These are phyloP conservation scores for Cyprinella venusta DNA, from an alignment of 2,797 vertebrate species.

Conservation along the genomic window DNA sequence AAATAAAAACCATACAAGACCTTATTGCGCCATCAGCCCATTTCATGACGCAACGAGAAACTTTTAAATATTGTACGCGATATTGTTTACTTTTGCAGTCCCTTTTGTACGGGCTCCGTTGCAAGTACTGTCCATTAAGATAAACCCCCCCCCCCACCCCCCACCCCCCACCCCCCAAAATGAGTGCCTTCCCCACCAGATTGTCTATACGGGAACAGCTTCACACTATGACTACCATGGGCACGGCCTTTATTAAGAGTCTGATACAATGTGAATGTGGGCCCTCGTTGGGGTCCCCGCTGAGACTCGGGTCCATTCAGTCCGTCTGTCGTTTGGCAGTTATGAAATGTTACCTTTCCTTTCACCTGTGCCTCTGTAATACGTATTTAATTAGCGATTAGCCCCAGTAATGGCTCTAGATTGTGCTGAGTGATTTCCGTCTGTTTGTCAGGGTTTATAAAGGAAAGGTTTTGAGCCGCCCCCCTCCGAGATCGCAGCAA, in stretches of 20 bases:
- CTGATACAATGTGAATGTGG: neutral
- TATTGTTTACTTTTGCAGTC: too few species aligned
- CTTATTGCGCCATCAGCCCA: too few species aligned
- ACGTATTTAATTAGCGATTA: constrained; percentile 38
- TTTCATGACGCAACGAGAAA: too few species aligned
- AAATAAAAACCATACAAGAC: too few species aligned
- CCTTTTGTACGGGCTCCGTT: too few species aligned
- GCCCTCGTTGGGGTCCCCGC: neutral
- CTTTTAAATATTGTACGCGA: too few species aligned
- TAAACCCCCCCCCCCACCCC: too few species aligned
- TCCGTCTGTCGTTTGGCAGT: neutral
- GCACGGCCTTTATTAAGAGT: neutral
- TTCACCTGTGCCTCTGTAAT: constrained; percentile 37
- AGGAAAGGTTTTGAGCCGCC: constrained; percentile 21
- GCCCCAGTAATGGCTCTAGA: constrained; percentile 32
- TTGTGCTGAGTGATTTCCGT: constrained; percentile 18
- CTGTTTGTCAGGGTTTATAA: constrained; percentile 22
- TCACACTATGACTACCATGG: neutral
- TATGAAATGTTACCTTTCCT: constrained; percentile 28
- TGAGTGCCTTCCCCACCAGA: neutral
- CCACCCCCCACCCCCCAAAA: too few species aligned
- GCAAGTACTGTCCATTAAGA: too few species aligned
- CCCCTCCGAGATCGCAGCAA: constrained; percentile 17
- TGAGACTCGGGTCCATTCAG: constrained; percentile 2
- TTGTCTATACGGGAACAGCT: neutral